Evolutionary conservation across 2,888 invertebrate genomes (phyloP).

Genomic region (Chouioia cunea): DNA sequence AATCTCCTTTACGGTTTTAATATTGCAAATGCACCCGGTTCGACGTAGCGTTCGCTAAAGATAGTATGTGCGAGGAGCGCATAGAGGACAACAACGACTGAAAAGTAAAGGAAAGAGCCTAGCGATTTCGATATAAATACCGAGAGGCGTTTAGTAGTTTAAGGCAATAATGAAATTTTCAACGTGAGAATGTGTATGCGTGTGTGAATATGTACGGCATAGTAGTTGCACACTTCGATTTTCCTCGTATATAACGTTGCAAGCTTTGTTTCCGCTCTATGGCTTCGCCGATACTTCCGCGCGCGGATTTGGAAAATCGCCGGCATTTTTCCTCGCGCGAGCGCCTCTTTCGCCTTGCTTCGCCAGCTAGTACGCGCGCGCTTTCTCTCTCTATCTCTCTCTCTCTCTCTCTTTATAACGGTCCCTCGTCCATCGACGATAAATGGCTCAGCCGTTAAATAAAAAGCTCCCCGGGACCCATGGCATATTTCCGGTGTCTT

Average conservation of each 20-base stretch:
- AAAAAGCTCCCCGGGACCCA: constrained; percentile 10
- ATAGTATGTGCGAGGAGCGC: neutral
- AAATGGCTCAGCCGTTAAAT: constrained; percentile 32
- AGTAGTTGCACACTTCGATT: constrained; percentile 1
- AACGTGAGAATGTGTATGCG: neutral
- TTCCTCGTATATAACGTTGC: neutral
- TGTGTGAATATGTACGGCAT: constrained; percentile 3
- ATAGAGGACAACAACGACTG: too few species aligned
- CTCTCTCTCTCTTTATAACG: constrained; percentile 13
- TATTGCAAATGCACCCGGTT: constrained; percentile 25
- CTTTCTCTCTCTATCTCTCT: neutral
- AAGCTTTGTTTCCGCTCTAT: constrained; percentile 6
- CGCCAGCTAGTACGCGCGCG: too few species aligned
- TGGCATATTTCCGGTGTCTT: too few species aligned
- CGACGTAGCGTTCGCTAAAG: neutral
- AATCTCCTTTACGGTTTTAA: constrained; percentile 31
- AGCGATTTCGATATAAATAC: too few species aligned
- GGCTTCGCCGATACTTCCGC: constrained; percentile 21
- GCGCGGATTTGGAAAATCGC: constrained; percentile 60
- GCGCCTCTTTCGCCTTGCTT: constrained; percentile 27
- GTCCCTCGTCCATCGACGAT: constrained; percentile 29
- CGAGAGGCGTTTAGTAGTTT: too few species aligned
- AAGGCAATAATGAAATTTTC: constrained; percentile 26
- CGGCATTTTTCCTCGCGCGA: constrained; percentile 54
- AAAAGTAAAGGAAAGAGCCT: too few species aligned